A percentile compares a stretch with the other conserved stretches of the same genome.
These are phyloP conservation scores for Pelmatolapia mariae DNA, from an alignment of 2,113 vertebrate species.

Conservation along the genomic window DNA sequence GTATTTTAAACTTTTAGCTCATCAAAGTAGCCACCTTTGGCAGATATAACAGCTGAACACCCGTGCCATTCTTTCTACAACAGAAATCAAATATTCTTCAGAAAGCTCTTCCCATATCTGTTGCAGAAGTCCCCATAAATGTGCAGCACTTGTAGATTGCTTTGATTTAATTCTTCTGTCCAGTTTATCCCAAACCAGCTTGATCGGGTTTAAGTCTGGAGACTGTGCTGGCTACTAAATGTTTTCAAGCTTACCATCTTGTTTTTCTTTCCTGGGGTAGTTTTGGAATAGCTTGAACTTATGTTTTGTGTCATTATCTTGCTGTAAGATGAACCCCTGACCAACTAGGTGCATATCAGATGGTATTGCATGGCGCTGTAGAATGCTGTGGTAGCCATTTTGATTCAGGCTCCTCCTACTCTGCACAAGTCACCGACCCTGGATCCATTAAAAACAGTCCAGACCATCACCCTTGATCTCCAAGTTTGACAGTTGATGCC, in stretches of 20 bases:
- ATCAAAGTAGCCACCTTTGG: background rate
- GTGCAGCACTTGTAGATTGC: background rate
- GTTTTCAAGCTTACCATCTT: background rate
- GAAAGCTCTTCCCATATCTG: background rate
- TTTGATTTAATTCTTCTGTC: background rate
- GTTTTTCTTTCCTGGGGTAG: background rate
- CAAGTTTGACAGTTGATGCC: background rate
- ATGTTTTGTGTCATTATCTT: background rate
- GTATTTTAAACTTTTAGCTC: background rate
- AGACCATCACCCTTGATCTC: rapidly evolving
- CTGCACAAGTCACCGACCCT: background rate
- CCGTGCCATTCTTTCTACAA: background rate
- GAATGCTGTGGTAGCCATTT: rapidly evolving
- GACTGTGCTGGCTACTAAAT: background rate
- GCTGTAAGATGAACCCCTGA: background rate
- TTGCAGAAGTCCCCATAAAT: background rate
- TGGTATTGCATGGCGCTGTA: background rate
- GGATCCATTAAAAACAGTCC: background rate
- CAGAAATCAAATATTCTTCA: background rate
- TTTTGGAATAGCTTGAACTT: background rate
- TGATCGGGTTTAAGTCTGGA: rapidly evolving
- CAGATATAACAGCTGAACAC: background rate
- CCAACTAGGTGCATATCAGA: background rate
- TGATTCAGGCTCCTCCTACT: background rate
- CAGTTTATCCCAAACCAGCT: background rate